These are phyloP conservation scores for Pantherophis vulpinus DNA, from an alignment of 2,797 vertebrate genomes.

Conservation along the genomic window DNA sequence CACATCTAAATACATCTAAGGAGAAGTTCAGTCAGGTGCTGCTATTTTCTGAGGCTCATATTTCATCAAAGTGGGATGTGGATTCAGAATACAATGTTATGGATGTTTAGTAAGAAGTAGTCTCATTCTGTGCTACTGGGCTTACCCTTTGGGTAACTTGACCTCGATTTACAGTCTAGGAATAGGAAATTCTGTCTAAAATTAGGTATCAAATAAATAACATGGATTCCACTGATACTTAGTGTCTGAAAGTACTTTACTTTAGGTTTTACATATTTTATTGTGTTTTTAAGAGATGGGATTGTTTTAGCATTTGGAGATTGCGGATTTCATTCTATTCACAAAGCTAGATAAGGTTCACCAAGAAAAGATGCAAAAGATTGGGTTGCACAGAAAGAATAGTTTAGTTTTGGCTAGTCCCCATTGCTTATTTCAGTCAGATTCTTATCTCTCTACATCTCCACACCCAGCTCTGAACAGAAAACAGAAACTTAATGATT, in stretches of 20 bases:
- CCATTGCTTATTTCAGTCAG: constrained; percentile 38
- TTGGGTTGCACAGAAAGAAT: neutral
- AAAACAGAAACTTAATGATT: constrained; percentile 52
- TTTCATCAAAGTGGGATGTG: neutral
- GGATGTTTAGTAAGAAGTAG: neutral
- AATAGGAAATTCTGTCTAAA: neutral
- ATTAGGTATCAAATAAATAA: neutral
- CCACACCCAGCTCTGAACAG: constrained; percentile 33
- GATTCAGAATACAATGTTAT: neutral
- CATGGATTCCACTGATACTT: neutral
- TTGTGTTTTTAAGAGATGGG: neutral
- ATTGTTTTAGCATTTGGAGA: neutral
- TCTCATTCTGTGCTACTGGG: neutral
- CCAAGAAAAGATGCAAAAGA: neutral
- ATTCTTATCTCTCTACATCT: constrained; percentile 38
- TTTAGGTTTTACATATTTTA: neutral
- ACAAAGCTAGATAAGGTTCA: neutral
- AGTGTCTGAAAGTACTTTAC: neutral
- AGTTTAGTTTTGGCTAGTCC: constrained; percentile 39
- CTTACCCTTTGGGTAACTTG: neutral
- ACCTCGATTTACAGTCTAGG: neutral
- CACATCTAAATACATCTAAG: neutral
- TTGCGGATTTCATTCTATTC: neutral
- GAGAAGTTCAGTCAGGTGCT: neutral
- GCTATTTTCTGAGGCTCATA: neutral